Conservation (phyloP, 2,888 invertebrate genomes). For the Esperia sulphurella region DNA sequence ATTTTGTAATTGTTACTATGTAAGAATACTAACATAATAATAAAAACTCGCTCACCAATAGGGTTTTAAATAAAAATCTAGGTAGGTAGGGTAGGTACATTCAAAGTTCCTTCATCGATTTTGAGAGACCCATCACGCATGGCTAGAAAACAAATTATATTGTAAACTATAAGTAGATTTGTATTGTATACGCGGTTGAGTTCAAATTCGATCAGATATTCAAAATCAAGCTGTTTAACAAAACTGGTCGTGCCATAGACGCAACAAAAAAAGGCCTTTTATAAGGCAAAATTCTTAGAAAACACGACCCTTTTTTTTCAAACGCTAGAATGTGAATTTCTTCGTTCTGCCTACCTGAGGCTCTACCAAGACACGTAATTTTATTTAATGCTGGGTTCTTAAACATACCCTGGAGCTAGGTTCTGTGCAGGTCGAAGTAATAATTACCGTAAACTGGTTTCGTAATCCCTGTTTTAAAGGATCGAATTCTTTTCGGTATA, state of each 20-base stretch:
- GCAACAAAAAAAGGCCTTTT: constrained; percentile 30
- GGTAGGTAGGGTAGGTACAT: not conserved
- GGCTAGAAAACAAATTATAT: not conserved
- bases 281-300: constrained; percentile 52
- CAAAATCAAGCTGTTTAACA: constrained; percentile 13
- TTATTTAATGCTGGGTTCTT: constrained; percentile 22
- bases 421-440: constrained; percentile 14
- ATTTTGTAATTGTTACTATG: too few relatives aligned
- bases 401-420: constrained; percentile 20
- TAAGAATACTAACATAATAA: too few relatives aligned
- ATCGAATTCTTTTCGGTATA: constrained; percentile 9
- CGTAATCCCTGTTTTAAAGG: not conserved
- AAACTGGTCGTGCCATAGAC: constrained; percentile 18
- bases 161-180: not conserved
- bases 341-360: constrained; percentile 40
- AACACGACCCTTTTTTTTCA: constrained; percentile 44
- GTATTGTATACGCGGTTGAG: not conserved
- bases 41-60: too few relatives aligned
- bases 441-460: constrained; percentile 11
- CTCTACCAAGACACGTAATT: constrained; percentile 15
- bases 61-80: too few relatives aligned
- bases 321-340: constrained; percentile 36
- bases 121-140: too few relatives aligned
- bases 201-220: constrained; percentile 12
- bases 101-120: too few relatives aligned